phyloP scores from a whole-genome alignment of 2,888 invertebrate species.

The Netelia inedita region DNA sequence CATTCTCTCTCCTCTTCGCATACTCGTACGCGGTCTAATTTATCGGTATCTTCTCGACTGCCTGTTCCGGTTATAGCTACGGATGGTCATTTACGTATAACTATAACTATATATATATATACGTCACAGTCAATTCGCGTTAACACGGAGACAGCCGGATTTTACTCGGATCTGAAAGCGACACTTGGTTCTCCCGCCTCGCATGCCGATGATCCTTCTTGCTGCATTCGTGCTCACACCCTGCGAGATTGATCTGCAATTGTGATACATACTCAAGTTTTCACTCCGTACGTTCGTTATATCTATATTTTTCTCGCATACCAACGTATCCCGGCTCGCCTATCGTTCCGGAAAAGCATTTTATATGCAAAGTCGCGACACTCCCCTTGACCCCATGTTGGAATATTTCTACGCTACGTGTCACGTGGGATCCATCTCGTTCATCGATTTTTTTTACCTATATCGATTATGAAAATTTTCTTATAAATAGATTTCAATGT shows the following conservation, averaged over 20 bases:
- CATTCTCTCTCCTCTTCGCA: slow-evolving; percentile 2
- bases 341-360: slow-evolving; percentile 51
- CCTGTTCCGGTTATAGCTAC: neutral
- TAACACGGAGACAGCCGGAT: slow-evolving; percentile 45
- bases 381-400: slow-evolving; percentile 24
- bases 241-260: slow-evolving; percentile 53
- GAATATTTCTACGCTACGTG: slow-evolving; percentile 23
- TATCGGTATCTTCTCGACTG: slow-evolving; percentile 64
- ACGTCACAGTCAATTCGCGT: slow-evolving; percentile 4
- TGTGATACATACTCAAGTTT: slow-evolving; percentile 16
- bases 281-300: neutral
- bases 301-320: slow-evolving; percentile 30
- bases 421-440: neutral
- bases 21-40: slow-evolving; percentile 65
- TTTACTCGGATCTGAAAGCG: slow-evolving; percentile 45
- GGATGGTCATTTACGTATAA: neutral
- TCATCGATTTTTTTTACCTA: neutral
- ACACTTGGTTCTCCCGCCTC: slow-evolving; percentile 29
- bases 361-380: slow-evolving; percentile 55
- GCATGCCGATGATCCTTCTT: slow-evolving; percentile 39
- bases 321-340: slow-evolving; percentile 1
- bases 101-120: slow-evolving; percentile 10
- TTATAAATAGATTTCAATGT: neutral
- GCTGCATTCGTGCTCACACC: slow-evolving; percentile 38
- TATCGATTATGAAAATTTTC: neutral